phyloP scores from a whole-genome alignment of 2,113 vertebrate species.

The Aptenodytes patagonicus region DNA sequence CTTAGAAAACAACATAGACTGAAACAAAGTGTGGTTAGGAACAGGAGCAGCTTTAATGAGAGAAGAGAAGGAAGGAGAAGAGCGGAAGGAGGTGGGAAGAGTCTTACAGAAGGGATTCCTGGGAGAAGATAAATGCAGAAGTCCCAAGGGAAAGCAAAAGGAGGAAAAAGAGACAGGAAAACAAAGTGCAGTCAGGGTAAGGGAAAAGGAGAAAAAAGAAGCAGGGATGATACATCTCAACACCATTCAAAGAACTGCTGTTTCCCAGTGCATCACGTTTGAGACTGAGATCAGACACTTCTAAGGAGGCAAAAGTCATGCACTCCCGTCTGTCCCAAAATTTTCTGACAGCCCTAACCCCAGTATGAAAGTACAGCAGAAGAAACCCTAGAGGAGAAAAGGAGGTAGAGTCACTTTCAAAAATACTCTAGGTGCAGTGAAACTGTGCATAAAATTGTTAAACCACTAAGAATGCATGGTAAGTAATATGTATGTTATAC shows the following conservation, averaged over 20 bases:
- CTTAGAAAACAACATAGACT: not conserved
- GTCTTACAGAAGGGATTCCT: slow-evolving; percentile 33
- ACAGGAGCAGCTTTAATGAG: not conserved
- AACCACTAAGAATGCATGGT: not conserved
- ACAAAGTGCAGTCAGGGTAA: slow-evolving; percentile 10
- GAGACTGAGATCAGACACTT: not conserved
- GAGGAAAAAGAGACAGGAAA: slow-evolving; percentile 20
- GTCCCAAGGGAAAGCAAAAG: slow-evolving; percentile 18
- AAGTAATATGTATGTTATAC: slow-evolving; percentile 15
- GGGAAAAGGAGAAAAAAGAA: not conserved
- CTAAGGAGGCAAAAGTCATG: not conserved
- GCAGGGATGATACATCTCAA: not conserved
- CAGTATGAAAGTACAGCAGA: not conserved
- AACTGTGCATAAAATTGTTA: slow-evolving; percentile 9
- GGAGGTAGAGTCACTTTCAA: not conserved
- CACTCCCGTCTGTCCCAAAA: not conserved
- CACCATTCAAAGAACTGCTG: not conserved
- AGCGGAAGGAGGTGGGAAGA: not conserved
- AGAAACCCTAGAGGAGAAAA: not conserved
- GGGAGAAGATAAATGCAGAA: slow-evolving; percentile 51
- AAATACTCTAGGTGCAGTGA: not conserved
- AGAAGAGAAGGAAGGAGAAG: slow-evolving; percentile 8
- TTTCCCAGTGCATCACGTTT: not conserved
- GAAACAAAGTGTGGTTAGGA: not conserved
- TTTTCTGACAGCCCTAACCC: not conserved